Conservation (phyloP, 2,888 invertebrate genomes). For the Strigamia crassipes region DNA sequence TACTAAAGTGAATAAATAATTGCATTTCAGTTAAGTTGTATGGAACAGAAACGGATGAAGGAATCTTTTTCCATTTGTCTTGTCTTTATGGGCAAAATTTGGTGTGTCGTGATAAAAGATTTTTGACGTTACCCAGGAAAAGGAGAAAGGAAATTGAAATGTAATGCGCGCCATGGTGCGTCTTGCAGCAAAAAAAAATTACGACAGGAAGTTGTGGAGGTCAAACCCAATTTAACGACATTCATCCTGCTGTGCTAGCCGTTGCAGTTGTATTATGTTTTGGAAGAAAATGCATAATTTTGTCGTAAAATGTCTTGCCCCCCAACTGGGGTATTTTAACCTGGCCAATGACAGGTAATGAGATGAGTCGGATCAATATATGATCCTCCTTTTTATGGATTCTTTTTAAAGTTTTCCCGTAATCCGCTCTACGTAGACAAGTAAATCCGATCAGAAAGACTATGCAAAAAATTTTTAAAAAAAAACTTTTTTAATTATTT, state of each 20-base stretch:
- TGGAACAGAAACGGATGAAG: not conserved
- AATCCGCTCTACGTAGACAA: no score
- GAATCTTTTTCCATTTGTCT: not conserved
- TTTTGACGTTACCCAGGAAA: not conserved
- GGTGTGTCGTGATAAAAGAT: not conserved
- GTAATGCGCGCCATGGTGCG: constrained; percentile 20
- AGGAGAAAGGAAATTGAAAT: not conserved
- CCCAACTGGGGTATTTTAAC: not conserved
- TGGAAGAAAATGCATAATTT: not conserved
- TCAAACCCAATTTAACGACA: constrained; percentile 22
- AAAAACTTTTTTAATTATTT: no score
- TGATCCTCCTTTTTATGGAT: not conserved
- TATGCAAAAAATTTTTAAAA: no score
- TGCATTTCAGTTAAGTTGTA: not conserved
- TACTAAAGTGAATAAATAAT: not conserved
- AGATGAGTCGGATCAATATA: not conserved
- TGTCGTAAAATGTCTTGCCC: not conserved
- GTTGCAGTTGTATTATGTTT: not conserved
- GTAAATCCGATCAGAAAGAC: no score
- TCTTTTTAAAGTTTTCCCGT: no score
- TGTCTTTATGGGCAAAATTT: constrained; percentile 19
- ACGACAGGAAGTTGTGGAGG: constrained; percentile 23
- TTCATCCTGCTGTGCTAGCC: not conserved
- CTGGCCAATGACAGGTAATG: not conserved
- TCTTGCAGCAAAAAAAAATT: constrained; percentile 10